Conservation (phyloP, 2,888 invertebrate genomes). For the Mesopsocus fuscifrons region DNA sequence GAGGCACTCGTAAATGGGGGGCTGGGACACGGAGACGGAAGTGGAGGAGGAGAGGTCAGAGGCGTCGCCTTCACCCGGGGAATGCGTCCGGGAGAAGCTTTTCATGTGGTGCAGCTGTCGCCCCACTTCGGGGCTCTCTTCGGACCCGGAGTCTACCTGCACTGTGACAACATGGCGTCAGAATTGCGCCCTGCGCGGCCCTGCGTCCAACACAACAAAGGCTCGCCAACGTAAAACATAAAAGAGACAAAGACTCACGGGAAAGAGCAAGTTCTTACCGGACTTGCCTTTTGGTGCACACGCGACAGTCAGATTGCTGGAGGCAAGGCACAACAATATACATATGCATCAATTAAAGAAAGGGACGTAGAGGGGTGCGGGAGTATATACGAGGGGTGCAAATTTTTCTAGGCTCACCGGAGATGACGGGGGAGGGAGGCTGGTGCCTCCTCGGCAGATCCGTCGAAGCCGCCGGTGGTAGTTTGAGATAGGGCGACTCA, state of each 20-base stretch:
- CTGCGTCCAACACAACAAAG: background rate
- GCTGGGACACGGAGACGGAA: constrained; percentile 11
- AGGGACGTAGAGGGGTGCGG: no score
- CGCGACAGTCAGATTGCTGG: no score
- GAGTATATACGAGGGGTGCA: no score
- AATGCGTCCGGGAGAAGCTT: constrained; percentile 26
- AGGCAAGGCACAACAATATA: no score
- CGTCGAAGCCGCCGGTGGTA: constrained; percentile 10
- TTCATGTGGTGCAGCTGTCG: constrained; percentile 30
- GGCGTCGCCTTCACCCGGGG: constrained; percentile 4
- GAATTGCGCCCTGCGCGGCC: background rate
- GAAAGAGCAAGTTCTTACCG: no score
- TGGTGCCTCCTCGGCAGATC: constrained; percentile 1
- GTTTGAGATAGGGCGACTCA: constrained; percentile 18
- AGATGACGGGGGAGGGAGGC: background rate
- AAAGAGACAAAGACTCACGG: no score
- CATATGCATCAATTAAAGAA: no score
- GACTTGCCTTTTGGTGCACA: no score
- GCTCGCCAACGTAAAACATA: no score
- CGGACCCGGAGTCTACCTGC: constrained; percentile 5
- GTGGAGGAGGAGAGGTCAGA: constrained; percentile 3
- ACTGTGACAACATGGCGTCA: constrained; percentile 8
- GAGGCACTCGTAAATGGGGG: constrained; percentile 26
- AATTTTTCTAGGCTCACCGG: no score
- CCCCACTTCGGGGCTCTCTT: constrained; percentile 17